Percentiles rank a stretch among this genome's conserved stretches.
Evolutionary conservation across 2,888 invertebrate species (phyloP).

Genomic region (Eupithecia exiguata): DNA sequence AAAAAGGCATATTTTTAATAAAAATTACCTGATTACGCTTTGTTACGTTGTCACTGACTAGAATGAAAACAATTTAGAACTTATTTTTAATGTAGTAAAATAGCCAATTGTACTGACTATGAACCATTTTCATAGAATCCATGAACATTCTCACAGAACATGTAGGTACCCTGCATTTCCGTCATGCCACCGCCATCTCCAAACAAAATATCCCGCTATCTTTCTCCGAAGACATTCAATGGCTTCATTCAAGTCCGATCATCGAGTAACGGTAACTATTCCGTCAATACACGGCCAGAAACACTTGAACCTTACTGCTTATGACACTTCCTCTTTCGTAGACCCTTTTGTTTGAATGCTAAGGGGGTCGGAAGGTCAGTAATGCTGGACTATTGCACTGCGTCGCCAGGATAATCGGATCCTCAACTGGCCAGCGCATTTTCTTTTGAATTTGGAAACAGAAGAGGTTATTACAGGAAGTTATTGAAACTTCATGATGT

Average conservation of each 20-base stretch:
- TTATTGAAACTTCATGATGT: background rate
- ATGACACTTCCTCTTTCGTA: background rate
- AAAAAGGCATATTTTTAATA: too few species aligned
- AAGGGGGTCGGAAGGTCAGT: constrained; percentile 22
- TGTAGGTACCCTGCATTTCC: constrained; percentile 12
- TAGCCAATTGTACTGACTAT: background rate
- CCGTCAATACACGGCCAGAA: constrained; percentile 64
- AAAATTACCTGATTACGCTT: too few species aligned
- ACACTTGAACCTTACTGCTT: constrained; percentile 39
- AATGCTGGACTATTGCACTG: constrained; percentile 15
- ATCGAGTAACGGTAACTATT: constrained; percentile 75
- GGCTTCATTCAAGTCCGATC: constrained; percentile 72
- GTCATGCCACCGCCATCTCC: constrained; percentile 53
- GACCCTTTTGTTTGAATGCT: background rate
- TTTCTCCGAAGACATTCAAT: constrained; percentile 74
- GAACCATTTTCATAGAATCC: constrained; percentile 5
- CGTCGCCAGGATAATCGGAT: constrained; percentile 13
- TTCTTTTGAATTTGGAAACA: constrained; percentile 9
- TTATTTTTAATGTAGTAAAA: too few species aligned
- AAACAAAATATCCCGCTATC: constrained; percentile 66
- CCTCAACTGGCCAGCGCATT: constrained; percentile 17
- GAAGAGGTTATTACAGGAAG: background rate
- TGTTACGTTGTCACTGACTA: too few species aligned
- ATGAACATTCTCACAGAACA: constrained; percentile 11
- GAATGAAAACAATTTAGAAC: too few species aligned